These are phyloP conservation scores for Netelia melanura DNA, from an alignment of 2,888 invertebrate species.

Conservation along the genomic window DNA sequence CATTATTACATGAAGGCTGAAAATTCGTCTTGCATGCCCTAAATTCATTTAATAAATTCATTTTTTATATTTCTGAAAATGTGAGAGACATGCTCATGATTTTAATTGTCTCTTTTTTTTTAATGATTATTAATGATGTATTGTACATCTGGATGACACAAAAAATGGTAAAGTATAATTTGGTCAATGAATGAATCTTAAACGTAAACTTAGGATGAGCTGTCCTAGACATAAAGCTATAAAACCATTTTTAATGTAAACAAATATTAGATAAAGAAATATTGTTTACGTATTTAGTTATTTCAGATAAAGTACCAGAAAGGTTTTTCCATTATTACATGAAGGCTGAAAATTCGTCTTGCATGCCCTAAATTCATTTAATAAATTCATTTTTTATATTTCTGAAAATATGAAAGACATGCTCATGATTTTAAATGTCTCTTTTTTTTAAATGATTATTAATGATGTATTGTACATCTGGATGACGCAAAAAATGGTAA, in stretches of 20 bases:
- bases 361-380: no score
- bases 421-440: background rate
- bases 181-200: conserved; percentile 41
- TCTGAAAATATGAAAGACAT: background rate
- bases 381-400: no score
- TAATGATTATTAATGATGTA: conserved; percentile 10
- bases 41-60: no score
- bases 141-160: conserved; percentile 14
- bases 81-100: background rate
- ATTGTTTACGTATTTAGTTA: no score
- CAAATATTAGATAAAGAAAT: no score
- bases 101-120: background rate
- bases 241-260: background rate
- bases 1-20: background rate
- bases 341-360: background rate
- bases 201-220: background rate
- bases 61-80: no score
- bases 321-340: background rate
- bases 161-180: conserved; percentile 12
- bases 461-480: conserved; percentile 6
- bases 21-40: background rate
- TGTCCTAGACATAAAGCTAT: background rate
- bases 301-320: no score
- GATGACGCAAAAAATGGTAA: conserved; percentile 21
- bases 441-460: background rate